These are phyloP conservation scores for Nerophis ophidion DNA, from an alignment of 2,113 vertebrate species.

Conservation along the genomic window DNA sequence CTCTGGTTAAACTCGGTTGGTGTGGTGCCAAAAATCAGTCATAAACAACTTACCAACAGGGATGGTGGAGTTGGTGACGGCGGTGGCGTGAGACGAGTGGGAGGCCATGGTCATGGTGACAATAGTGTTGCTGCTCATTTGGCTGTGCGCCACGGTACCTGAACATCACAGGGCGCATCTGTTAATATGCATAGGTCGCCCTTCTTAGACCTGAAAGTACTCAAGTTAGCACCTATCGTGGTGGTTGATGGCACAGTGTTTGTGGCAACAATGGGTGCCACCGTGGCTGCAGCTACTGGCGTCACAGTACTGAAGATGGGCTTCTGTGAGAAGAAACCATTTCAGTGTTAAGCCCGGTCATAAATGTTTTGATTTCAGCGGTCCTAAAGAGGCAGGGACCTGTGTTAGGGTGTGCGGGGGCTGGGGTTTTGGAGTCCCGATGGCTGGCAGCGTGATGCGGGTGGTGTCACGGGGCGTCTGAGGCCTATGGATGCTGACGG, in stretches of 20 bases:
- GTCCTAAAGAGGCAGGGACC: constrained; percentile 58
- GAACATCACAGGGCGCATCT: constrained; percentile 3
- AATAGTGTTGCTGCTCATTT: constrained; percentile 88
- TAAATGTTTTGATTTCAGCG: background rate
- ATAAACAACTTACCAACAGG: constrained; percentile 83
- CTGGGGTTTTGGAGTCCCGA: constrained; percentile 86
- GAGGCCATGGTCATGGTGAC: constrained; percentile 98
- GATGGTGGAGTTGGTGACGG: constrained; percentile 92
- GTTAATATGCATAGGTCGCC: background rate
- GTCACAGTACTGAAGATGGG: constrained; percentile 93
- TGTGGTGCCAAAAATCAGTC: no score
- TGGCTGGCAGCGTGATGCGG: constrained; percentile 86
- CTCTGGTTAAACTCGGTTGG: no score
- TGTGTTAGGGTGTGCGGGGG: constrained; percentile 89
- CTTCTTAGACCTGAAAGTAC: background rate
- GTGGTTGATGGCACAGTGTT: constrained; percentile 91
- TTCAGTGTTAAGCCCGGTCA: background rate
- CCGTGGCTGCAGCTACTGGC: constrained; percentile 93
- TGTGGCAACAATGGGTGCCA: constrained; percentile 92
- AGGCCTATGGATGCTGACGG: constrained; percentile 89
- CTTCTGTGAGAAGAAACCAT: constrained; percentile 71
- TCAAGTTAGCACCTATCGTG: constrained; percentile 74
- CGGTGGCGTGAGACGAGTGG: constrained; percentile 93
- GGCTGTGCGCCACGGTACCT: constrained; percentile 89
- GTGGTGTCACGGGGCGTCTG: constrained; percentile 79